Evolutionary conservation across 2,888 invertebrate species (phyloP), one percentile per base, ranked within the genome.

Genomic region (Volucella inanis): DNA sequence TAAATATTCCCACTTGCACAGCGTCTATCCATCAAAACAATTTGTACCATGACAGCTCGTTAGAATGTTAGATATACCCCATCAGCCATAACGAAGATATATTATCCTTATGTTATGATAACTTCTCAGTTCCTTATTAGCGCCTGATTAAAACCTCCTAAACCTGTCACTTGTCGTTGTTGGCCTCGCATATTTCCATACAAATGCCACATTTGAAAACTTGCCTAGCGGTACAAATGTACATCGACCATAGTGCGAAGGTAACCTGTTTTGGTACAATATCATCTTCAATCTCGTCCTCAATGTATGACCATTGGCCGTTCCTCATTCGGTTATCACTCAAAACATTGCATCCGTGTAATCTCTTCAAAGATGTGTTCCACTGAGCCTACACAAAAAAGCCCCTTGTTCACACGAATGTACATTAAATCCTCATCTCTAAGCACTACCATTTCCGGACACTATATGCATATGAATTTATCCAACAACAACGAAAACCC

Each of bases 401-500:
- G 50, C 41, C 6, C 31, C 80, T 80, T 85, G 85, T 85, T 85
- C 85, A 80, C 85, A 85, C 80, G 80, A 85, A 52, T 68, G 62
- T 76, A 76, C 85, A 80, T 76, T 72, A 81, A 85, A 85, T 85
- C 67, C 67, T 61, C 80, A 80, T 85, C 76, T 72, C 57, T 68
- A 76, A 85, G 80, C 80, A 85, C 85, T 77, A 85, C 76, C 85
- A 85, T 85, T 85, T 85, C 85, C 85, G 85, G 85, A 62, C 85
- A 80, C 72, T 76, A 85, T 85, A 80, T 85, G 85, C 80, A 85
- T 68, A 75, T 15, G 45, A 22, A 62, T 39, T 39, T 15, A 59
- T 45, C 49, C 41, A 39, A 65, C 41, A 10, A 22, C 50, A 49
- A 39, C 49, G 38, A 38, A 31, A 22, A 31, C 62, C 74, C 62